Conservation (phyloP, 2,113 vertebrate genomes). For the Shinisaurus crocodilurus region DNA sequence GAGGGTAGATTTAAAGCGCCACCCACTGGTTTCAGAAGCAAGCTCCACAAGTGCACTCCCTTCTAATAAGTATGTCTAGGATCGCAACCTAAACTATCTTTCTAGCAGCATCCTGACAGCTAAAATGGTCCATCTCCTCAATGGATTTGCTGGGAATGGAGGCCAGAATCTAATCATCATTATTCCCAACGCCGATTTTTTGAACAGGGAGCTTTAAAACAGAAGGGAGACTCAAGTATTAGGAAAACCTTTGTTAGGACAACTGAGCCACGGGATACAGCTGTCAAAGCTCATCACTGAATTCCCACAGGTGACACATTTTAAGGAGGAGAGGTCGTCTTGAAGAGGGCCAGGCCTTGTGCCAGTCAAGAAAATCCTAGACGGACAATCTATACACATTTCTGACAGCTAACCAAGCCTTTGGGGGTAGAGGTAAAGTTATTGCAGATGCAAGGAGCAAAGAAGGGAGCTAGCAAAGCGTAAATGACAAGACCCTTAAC, state of each 20-base stretch:
- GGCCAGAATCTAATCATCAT: not conserved
- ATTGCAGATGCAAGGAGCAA: not conserved
- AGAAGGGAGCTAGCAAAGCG: not conserved
- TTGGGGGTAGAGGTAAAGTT: too few species aligned
- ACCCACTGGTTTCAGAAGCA: not conserved
- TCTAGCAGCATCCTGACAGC: not conserved
- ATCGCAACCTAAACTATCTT: not conserved
- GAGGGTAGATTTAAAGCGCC: not conserved
- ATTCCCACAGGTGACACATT: not conserved
- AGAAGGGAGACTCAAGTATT: not conserved
- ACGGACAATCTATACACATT: not conserved
- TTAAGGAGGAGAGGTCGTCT: not conserved
- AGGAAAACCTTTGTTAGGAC: not conserved
- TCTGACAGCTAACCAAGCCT: not conserved
- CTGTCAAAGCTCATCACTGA: not conserved
- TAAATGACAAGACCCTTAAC: not conserved
- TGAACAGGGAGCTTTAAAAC: not conserved
- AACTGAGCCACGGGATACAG: not conserved
- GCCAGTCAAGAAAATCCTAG: not conserved
- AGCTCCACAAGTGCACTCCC: not conserved
- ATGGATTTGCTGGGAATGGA: not conserved
- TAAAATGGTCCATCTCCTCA: not conserved
- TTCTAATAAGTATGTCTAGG: not conserved
- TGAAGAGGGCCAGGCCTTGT: not conserved
- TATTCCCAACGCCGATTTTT: not conserved